phyloP scores from a whole-genome alignment of 2,113 vertebrate genomes.

The Ochotona curzoniae region DNA sequence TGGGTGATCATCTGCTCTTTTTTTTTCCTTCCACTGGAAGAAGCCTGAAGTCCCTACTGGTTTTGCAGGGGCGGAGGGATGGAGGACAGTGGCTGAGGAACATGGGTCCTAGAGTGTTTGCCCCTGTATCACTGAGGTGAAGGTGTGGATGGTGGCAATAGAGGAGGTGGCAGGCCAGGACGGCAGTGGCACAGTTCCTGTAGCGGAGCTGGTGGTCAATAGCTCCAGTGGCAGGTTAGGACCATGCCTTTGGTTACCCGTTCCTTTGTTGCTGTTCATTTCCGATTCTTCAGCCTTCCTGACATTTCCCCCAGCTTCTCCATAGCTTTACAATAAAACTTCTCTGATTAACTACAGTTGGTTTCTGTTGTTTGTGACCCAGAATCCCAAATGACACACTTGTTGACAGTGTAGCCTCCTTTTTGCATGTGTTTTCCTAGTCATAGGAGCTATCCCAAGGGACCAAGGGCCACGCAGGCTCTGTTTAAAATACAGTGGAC shows the following conservation, averaged over 20 bases:
- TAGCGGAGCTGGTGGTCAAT: background rate
- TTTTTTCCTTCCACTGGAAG: background rate
- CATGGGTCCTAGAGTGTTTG: background rate
- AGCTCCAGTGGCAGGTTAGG: background rate
- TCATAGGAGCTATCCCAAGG: background rate
- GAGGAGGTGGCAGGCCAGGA: background rate
- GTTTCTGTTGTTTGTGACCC: conserved; percentile 52
- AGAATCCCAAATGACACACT: background rate
- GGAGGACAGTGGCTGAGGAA: background rate
- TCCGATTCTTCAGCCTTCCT: background rate
- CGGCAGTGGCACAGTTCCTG: background rate
- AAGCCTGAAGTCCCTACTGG: background rate
- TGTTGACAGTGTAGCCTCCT: background rate
- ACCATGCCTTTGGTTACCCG: background rate
- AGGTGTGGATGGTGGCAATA: background rate
- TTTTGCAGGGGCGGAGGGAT: background rate
- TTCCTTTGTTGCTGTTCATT: conserved; percentile 16
- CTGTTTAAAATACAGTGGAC: background rate
- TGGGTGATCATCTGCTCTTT: background rate
- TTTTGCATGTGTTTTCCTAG: conserved; percentile 9
- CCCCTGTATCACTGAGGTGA: background rate
- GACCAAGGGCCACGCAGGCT: conserved; percentile 7
- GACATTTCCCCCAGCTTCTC: background rate
- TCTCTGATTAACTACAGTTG: conserved; percentile 29
- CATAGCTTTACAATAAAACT: conserved; percentile 34